Base-by-base conservation (phyloP, 2,888 invertebrate species). In the Archips xylosteana region DNA sequence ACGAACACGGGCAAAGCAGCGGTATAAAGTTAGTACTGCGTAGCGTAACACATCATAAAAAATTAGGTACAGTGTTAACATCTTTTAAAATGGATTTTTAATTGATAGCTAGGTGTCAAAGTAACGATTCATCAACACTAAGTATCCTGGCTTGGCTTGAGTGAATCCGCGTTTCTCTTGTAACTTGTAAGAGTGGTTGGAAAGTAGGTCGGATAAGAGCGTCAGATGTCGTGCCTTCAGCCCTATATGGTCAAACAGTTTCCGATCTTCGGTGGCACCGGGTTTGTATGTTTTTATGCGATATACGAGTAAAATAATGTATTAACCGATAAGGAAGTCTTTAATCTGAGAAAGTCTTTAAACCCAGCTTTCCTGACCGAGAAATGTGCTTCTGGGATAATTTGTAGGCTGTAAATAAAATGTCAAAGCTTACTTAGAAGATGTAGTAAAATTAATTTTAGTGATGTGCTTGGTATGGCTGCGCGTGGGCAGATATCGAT, bases 121-220 rank as follows among this genome's bases (percentile, higher is more conserved):
- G 60, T 32, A n/a, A 36, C 36, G 6, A 60, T 36, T 36, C 8
- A 57, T 57, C 57, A 32, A 2, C 73, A 68, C 63, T 73, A 54
- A 54, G 13, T 54, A 69, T 63, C 63, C 68, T 68, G 68, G 63
- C 68, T 45, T 13, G 23, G 36, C 34, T 57, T 69, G 73, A 23
- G 23, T 23, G 23, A 68, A 69, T 76, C 32, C 77, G 78, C 76
- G 54, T n/a, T 70, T 69, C 76, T 80, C 80, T 85, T 83, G 81
- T 84, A 77, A 83, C 83, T 83, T 77, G 76, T 71, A 67, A 70
- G 67, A 70, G 73, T 66, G 76, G 79, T 78, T 84, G 82, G 90
- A 91, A 92, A 92, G 90, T 91, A 83, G 90, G 91, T 88, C 87
- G 87, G 83, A 84, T 82, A 82, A 80, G 81, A 81, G 83, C 83